phyloP scores from a whole-genome alignment of 2,888 invertebrate species.

The Dasysyrphus tricinctus region DNA sequence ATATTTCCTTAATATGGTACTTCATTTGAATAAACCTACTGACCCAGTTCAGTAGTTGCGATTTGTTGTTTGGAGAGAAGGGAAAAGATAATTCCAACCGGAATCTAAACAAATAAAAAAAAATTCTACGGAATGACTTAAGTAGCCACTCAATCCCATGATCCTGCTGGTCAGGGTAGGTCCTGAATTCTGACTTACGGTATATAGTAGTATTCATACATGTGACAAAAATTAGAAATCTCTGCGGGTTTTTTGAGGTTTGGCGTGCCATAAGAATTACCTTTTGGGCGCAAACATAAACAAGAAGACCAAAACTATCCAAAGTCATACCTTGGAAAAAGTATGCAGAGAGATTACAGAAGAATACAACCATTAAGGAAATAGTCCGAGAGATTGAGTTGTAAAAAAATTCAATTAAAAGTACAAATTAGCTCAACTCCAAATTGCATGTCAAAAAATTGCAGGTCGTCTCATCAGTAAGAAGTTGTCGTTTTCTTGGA shows the following conservation, averaged over 20 bases:
- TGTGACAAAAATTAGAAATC: conserved; percentile 32
- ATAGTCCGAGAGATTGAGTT: neutral
- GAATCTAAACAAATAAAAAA: neutral
- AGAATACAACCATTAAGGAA: neutral
- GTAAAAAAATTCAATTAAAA: too few species aligned
- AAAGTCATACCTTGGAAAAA: neutral
- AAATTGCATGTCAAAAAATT: too few species aligned
- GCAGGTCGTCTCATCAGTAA: too few species aligned
- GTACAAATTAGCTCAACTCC: too few species aligned
- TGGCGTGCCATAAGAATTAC: conserved; percentile 58
- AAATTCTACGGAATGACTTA: neutral
- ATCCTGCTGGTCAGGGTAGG: neutral
- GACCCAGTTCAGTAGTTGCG: conserved; percentile 43
- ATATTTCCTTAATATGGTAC: conserved; percentile 16
- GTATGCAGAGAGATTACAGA: neutral
- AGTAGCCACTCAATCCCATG: neutral
- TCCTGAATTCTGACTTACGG: conserved; percentile 48
- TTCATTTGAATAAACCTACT: conserved; percentile 65
- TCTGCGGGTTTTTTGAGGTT: conserved; percentile 41
- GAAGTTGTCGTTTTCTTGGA: too few species aligned
- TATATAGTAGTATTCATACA: too few species aligned
- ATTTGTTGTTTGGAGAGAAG: neutral
- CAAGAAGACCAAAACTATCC: neutral
- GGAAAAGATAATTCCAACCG: conserved; percentile 26
- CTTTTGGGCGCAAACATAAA: conserved; percentile 6